Base-by-base conservation (phyloP, 2,888 invertebrate genomes). In the Lepetodrilus schrolli region DNA sequence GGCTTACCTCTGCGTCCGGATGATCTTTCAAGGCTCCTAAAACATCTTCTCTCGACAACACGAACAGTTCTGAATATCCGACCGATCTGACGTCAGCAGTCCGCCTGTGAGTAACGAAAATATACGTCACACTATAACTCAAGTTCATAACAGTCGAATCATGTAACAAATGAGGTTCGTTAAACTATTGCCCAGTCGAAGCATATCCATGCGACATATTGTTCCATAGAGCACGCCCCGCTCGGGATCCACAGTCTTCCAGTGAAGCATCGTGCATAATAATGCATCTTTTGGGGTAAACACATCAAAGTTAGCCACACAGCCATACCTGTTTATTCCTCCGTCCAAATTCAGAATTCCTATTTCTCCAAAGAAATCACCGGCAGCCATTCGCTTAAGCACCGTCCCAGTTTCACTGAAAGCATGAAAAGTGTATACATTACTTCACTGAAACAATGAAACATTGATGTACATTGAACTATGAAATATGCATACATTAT, bases 321-420 rank as follows among this genome's bases (percentile, higher is more conserved):
- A n/a, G n/a, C n/a, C 92, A 92, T 91, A 97, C 97, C 97, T 97
- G 91, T 98, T 98, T 7, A 97, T 93, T 17, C 98, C 91, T 3
- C 90, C 97, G 88, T 98, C 98, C 73, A 98, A 92, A 91, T 98
- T 98, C 3, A 98, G 93, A 80, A 98, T 98, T 37, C 98, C 98
- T 83, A 98, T 98, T 92, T 98, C 98, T 0, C 98, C 98, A 87
- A 98, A 98, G 92, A 98, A 98, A 91, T 98, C 98, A 0, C 98
- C 98, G 1, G 98, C 96, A 88, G 96, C 96, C 97, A 98, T 97
- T 30, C 96, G 96, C 0, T 97, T 97, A 48, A 98, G 92, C 2
- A 98, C 96, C 84, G 95, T 94, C 0, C 97, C 97, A 8, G 95
- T 95, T 89, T 98, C 98, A 87, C 97, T 98, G 90, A 2, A 83